phyloP scores from a whole-genome alignment of 2,888 invertebrate genomes.

The Brachynemurus nebulosus region DNA sequence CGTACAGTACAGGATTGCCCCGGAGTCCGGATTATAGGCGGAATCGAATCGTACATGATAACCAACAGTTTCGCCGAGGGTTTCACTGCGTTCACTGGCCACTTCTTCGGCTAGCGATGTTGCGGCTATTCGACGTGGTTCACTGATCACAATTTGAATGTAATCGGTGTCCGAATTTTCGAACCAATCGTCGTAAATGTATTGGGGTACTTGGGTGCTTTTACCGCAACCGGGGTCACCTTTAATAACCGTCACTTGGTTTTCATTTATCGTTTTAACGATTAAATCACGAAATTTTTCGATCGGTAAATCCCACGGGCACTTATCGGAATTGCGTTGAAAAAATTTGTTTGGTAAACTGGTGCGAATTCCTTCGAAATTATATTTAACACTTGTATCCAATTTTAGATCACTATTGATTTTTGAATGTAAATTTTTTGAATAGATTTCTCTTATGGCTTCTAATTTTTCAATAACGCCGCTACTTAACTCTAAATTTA shows the following conservation, averaged over 20 bases:
- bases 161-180: constrained; percentile 28
- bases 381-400: neutral
- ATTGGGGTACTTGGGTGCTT: constrained; percentile 55
- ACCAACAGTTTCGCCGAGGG: constrained; percentile 47
- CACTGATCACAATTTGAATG: constrained; percentile 46
- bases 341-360: neutral
- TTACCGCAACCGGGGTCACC: constrained; percentile 65
- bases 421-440: constrained; percentile 28
- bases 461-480: constrained; percentile 30
- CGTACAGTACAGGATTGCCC: constrained; percentile 53
- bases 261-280: constrained; percentile 33
- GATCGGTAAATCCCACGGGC: neutral
- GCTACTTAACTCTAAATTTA: constrained; percentile 28
- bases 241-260: constrained; percentile 43
- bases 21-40: constrained; percentile 37
- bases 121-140: constrained; percentile 56
- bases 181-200: constrained; percentile 39
- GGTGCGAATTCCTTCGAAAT: neutral
- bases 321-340: too few relatives aligned
- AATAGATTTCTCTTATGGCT: constrained; percentile 33
- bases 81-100: constrained; percentile 45
- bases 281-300: constrained; percentile 29
- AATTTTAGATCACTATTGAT: constrained; percentile 3
- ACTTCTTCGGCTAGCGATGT: constrained; percentile 51
- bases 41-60: constrained; percentile 48